Conservation (phyloP, 2,113 vertebrate species). For the Eonycteris spelaea region DNA sequence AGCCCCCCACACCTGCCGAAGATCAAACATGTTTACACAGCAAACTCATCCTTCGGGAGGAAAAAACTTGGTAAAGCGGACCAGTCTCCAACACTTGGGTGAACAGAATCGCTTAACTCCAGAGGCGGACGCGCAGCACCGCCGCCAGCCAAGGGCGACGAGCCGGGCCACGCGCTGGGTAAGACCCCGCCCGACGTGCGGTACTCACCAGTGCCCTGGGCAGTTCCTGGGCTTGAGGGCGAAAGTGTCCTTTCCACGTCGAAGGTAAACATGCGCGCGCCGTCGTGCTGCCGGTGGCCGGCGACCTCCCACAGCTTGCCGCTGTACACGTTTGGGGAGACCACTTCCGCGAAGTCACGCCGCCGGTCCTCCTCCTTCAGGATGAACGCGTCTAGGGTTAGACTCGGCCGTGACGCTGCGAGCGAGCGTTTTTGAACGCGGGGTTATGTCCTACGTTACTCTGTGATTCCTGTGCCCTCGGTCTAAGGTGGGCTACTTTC, state of each 20-base stretch:
- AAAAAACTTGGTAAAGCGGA: background rate
- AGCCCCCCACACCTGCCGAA: background rate
- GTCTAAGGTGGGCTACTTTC: background rate
- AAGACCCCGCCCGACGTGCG: background rate
- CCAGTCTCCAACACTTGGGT: background rate
- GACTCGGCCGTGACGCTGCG: background rate
- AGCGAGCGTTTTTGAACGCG: background rate
- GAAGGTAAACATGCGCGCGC: constrained; percentile 95
- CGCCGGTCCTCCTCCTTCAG: constrained; percentile 90
- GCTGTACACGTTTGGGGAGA: constrained; percentile 94
- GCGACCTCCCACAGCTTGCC: constrained; percentile 95
- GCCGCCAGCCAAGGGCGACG: too few relatives aligned
- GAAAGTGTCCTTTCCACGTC: constrained; percentile 91
- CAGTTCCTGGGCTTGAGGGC: constrained; percentile 98
- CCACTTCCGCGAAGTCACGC: constrained; percentile 91
- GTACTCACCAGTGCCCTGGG: constrained; percentile 93
- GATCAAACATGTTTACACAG: background rate
- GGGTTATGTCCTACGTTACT: background rate
- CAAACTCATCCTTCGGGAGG: background rate
- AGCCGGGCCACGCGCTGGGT: too few relatives aligned
- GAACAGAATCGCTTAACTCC: background rate
- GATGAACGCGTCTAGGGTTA: background rate
- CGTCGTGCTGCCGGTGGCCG: constrained; percentile 96
- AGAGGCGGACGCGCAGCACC: background rate
- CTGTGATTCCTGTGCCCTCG: background rate